Conservation (phyloP, 2,888 invertebrate genomes). For the Ligdia adustata region DNA sequence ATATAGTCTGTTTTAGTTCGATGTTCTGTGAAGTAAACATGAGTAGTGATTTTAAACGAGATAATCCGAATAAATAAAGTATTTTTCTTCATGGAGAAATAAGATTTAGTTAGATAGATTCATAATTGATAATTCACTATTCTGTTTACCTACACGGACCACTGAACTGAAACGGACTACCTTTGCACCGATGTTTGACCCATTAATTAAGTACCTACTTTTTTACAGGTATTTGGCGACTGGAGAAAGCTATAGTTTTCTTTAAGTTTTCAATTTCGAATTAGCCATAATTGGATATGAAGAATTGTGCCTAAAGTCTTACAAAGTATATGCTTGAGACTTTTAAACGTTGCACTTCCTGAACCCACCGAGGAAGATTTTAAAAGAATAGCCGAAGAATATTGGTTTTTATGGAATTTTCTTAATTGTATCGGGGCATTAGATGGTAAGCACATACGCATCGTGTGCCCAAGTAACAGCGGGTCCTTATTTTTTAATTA, state of each 20-base stretch:
- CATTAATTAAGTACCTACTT: conserved; percentile 15
- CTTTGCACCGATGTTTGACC: conserved; percentile 20
- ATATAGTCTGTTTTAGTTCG: conserved; percentile 21
- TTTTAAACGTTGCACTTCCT: conserved; percentile 6
- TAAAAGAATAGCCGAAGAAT: conserved; percentile 10
- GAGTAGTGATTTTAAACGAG: conserved; percentile 18
- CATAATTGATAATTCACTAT: conserved; percentile 23
- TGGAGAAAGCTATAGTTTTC: conserved; percentile 11
- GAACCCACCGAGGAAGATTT: conserved; percentile 14
- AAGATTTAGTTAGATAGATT: conserved; percentile 20
- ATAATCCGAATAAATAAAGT: conserved; percentile 20
- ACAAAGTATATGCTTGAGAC: conserved; percentile 20
- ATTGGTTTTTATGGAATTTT: conserved; percentile 1
- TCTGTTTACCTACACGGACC: conserved; percentile 24
- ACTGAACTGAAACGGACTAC: conserved; percentile 25
- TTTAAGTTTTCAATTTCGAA: conserved; percentile 21
- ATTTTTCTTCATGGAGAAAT: conserved; percentile 20
- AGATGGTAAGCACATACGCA: conserved; percentile 4
- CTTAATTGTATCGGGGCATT: conserved; percentile 5
- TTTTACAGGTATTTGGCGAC: conserved; percentile 13
- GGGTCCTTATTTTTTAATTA: conserved; percentile 15
- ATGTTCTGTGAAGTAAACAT: no score
- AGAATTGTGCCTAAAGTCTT: conserved; percentile 23
- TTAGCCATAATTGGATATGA: conserved; percentile 21
- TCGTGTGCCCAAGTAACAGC: conserved; percentile 4